Conservation (phyloP, 2,888 invertebrate genomes). For the Agonum fuliginosum region DNA sequence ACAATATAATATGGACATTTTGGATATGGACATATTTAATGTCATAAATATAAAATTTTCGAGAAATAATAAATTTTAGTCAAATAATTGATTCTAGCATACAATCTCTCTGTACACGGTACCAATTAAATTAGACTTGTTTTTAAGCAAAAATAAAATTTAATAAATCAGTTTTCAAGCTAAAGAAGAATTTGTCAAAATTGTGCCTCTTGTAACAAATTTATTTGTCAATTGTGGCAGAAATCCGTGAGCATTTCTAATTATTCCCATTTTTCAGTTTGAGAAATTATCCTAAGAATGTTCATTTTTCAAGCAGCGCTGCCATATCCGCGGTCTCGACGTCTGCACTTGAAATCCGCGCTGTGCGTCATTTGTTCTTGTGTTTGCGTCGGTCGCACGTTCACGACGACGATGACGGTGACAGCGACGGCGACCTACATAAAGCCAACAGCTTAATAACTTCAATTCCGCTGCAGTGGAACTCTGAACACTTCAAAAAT, state of each 20-base stretch:
- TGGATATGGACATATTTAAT: too few relatives aligned
- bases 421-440: slow-evolving; percentile 43
- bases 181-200: background rate
- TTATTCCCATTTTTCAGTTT: slow-evolving; percentile 44
- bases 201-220: slow-evolving; percentile 1
- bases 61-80: too few relatives aligned
- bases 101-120: too few relatives aligned
- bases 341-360: slow-evolving; percentile 48
- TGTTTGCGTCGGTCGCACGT: slow-evolving; percentile 9
- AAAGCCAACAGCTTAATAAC: slow-evolving; percentile 36
- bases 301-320: slow-evolving; percentile 41
- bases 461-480: slow-evolving; percentile 32
- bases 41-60: too few relatives aligned
- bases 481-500: slow-evolving; percentile 15
- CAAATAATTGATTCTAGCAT: too few relatives aligned
- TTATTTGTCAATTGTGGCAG: slow-evolving; percentile 39
- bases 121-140: too few relatives aligned
- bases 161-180: background rate
- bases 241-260: slow-evolving; percentile 40
- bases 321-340: background rate
- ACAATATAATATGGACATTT: too few relatives aligned
- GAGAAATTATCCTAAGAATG: slow-evolving; percentile 29
- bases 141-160: too few relatives aligned
- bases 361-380: slow-evolving; percentile 49
- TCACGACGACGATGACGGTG: slow-evolving; percentile 32